Base-by-base conservation (phyloP, 2,113 vertebrate species). In the Lasiurus borealis region DNA sequence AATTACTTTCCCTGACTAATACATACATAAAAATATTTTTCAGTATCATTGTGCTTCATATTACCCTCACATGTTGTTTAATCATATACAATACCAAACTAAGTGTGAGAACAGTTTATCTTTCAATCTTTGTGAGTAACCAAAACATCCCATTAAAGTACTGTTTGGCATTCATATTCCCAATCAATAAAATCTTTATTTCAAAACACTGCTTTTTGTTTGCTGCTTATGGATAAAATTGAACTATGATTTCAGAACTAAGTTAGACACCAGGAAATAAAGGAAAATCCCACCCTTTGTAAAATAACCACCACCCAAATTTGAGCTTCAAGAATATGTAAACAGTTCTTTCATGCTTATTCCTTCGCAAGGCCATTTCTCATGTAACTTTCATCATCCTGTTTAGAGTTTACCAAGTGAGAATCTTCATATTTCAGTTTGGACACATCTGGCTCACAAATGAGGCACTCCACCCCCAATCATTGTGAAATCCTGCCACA, bases 381-480 rank as follows among this genome's bases (percentile, higher is more conserved):
- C 97, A 95, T 96, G 77, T 95, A 97, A 97, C 95, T 98, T 98
- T 98, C 96, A 96, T 98, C 96, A 15, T 97, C 95, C 97, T 97
- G 96, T 97, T 98, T 96, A 97, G 96, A 97, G 92, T 97, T 97
- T 98, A 97, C 95, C 97, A 97, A 98, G 97, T 96, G 96, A 96
- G 97, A 98, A 97, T 98, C 97, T 98, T 98, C 97, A 82, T 93
- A 97, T 98, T 98, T 98, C 97, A 98, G 95, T 97, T 97, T 93
- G 98, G 97, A 98, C 98, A 98, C 98, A 98, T 98, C 98, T 98
- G 98, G 98, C 94, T 97, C 95, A 95, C 98, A 98, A 98, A 98
- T 97, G 91, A 21, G 97, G 92, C 64, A 72, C 91, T 66, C n/a
- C 21, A 83, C 83, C 95, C 95, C 84, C 14, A 0, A 27, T 93